Evolutionary conservation across 2,888 invertebrate genomes (phyloP).

Genomic region (Lithophane semibrunnea): DNA sequence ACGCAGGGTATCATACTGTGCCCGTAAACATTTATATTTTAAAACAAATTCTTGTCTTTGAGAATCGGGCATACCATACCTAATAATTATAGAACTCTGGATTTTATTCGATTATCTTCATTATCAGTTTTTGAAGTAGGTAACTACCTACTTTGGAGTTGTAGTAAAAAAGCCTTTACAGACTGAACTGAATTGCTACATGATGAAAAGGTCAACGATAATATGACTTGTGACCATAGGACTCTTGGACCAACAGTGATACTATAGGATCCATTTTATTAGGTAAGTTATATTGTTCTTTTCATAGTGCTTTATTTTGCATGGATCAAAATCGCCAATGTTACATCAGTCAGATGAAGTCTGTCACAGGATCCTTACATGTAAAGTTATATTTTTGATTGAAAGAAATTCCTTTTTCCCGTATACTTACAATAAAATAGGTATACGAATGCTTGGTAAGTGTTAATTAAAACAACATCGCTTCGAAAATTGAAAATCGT

Average conservation of each 20-base stretch:
- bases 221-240: neutral
- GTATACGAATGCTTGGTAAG: neutral
- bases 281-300: neutral
- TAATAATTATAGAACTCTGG: too few relatives aligned
- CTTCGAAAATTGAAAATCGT: conserved; percentile 29
- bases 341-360: neutral
- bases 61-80: too few relatives aligned
- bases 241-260: neutral
- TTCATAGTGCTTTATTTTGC: too few relatives aligned
- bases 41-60: neutral
- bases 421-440: neutral
- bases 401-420: neutral
- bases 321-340: neutral
- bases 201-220: neutral
- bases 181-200: too few relatives aligned
- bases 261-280: neutral
- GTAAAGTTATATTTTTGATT: neutral
- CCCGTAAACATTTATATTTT: conserved; percentile 2
- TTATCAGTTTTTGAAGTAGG: too few relatives aligned
- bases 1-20: neutral
- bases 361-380: neutral
- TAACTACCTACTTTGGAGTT: too few relatives aligned
- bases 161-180: too few relatives aligned
- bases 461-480: conserved; percentile 43
- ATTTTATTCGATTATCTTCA: too few relatives aligned